Evolutionary conservation across 2,888 invertebrate species (phyloP).

Genomic region (Sabatieria punctata): DNA sequence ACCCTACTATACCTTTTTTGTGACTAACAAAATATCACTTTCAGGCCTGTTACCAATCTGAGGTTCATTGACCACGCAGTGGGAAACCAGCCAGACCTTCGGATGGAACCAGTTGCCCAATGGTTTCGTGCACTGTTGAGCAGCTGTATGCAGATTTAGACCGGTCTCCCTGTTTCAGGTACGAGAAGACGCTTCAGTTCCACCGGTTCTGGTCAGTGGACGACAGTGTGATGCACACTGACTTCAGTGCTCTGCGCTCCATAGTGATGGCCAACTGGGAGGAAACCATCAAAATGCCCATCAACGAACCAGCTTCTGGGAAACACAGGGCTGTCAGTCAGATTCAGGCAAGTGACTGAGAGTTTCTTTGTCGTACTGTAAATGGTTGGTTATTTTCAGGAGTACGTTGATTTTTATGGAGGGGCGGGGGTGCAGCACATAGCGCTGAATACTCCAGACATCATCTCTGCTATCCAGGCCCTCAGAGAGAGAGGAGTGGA

Average conservation of each 20-base stretch:
- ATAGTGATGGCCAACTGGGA: conserved; percentile 94
- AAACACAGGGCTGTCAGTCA: conserved; percentile 69
- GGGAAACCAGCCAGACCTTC: conserved; percentile 80
- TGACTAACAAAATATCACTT: neutral
- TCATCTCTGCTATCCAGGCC: conserved; percentile 54
- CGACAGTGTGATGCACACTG: conserved; percentile 81
- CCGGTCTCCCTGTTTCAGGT: conserved; percentile 42
- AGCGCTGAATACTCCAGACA: conserved; percentile 82
- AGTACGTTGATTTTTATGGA: conserved; percentile 94
- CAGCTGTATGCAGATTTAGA: neutral
- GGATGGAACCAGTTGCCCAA: conserved; percentile 56
- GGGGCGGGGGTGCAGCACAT: conserved; percentile 95
- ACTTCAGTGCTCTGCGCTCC: conserved; percentile 87
- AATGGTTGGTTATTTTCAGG: conserved; percentile 35
- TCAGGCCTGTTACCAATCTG: conserved; percentile 45
- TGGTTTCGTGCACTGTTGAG: conserved; percentile 11
- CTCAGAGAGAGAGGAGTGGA: conserved; percentile 48
- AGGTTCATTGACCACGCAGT: conserved; percentile 91
- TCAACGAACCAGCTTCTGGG: conserved; percentile 88
- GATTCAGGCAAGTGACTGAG: conserved; percentile 47
- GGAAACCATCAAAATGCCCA: conserved; percentile 89
- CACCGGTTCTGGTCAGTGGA: conserved; percentile 71
- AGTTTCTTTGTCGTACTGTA: neutral
- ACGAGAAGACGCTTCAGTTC: conserved; percentile 44
- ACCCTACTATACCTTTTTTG: neutral